A percentile compares a stretch with the other conserved stretches of the same genome.
Evolutionary conservation across 2,888 invertebrate species (phyloP).

Genomic region (Pyrrhia umbra): DNA sequence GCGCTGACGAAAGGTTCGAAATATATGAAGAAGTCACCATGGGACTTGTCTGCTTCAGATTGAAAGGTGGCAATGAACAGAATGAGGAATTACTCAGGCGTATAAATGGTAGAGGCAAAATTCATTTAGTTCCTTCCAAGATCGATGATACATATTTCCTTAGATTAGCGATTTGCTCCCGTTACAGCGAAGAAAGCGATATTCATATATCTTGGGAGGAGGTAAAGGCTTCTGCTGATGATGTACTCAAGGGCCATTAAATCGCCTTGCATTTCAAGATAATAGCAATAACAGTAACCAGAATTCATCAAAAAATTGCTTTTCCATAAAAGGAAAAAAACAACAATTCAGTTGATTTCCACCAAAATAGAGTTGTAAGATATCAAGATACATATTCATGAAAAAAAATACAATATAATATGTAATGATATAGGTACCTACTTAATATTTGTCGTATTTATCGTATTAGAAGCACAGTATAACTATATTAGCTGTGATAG

Average conservation of each 20-base stretch:
- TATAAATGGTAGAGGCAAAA: conserved; percentile 97
- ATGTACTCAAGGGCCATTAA: conserved; percentile 86
- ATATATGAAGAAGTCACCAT: conserved; percentile 96
- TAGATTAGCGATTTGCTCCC: conserved; percentile 97
- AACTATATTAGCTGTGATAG: conserved; percentile 19
- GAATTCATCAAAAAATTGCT: no score
- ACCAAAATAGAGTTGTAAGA: no score
- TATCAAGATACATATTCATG: no score
- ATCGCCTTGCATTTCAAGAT: background rate
- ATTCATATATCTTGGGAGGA: conserved; percentile 97
- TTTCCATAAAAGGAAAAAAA: no score
- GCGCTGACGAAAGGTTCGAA: conserved; percentile 95
- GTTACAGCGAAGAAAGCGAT: conserved; percentile 94
- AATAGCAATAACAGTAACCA: conserved; percentile 5
- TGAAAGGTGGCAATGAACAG: conserved; percentile 95
- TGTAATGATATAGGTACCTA: background rate
- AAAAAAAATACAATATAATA: no score
- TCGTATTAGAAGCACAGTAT: conserved; percentile 22
- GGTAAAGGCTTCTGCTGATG: conserved; percentile 93
- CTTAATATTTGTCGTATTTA: conserved; percentile 7
- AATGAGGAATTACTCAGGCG: conserved; percentile 95
- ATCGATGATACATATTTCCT: conserved; percentile 96
- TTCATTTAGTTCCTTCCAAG: conserved; percentile 98
- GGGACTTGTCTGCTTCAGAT: conserved; percentile 98
- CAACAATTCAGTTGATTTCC: no score